These are phyloP conservation scores for Phallusia fumigata DNA, from an alignment of 23 tunicate species.

Conservation along the genomic window DNA sequence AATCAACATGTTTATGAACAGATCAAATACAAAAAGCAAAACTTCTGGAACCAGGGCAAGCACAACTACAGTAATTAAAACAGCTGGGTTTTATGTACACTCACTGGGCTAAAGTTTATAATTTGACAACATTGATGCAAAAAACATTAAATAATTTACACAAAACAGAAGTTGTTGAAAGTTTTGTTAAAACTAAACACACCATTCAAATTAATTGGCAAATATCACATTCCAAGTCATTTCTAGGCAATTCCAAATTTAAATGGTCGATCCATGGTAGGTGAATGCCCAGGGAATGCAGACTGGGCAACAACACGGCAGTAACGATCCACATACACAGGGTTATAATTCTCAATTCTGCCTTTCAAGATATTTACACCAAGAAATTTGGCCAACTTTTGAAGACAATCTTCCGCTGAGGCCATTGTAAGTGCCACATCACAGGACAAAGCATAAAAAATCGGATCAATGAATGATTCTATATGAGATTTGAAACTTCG, in stretches of 20 bases:
- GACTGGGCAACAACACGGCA: constrained; percentile 14
- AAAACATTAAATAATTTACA: no score
- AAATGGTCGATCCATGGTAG: not conserved
- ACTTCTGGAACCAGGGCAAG: no score
- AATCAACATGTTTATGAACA: no score
- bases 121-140: no score
- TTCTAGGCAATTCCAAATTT: not conserved
- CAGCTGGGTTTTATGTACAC: no score
- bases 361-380: constrained; percentile 82
- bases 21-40: no score
- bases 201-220: no score
- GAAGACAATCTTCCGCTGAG: constrained; percentile 87
- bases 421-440: constrained; percentile 69
- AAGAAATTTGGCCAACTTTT: constrained; percentile 56
- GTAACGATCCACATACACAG: constrained; percentile 5
- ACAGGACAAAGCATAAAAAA: constrained; percentile 69
- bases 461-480: constrained; percentile 57
- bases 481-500: constrained; percentile 65
- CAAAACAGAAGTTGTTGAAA: no score
- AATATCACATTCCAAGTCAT: not conserved
- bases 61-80: no score
- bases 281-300: not conserved
- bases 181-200: no score
- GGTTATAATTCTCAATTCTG: constrained; percentile 58
- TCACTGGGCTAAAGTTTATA: no score